Evolutionary conservation across 2,113 vertebrate species (phyloP), one percentile per base, ranked within the genome.

Genomic region (Ailuropoda melanoleuca): DNA sequence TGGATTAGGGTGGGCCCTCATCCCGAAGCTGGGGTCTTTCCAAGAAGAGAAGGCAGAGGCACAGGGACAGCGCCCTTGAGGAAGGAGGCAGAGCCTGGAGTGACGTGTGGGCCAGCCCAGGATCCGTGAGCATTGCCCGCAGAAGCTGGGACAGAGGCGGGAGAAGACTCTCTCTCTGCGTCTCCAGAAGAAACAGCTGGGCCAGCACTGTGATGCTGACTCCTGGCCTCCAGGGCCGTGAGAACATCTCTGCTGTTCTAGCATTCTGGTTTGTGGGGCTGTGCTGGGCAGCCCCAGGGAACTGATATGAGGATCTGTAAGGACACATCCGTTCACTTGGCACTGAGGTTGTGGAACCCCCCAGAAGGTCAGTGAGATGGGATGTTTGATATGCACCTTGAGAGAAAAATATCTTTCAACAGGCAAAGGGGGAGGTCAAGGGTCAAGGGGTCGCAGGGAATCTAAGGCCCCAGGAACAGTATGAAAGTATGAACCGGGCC

Each of bases 61-160:
- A n/a, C 37, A 21, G 62, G 14, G 34, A 55, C 4, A 24, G 24
- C 0, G 2, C 17, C 29, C 58, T 64, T 23, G 53, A 19, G 13
- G 62, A 91, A 10, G 75, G 78, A 43, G 50, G 48, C 29, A n/a
- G 50, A 48, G 29, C 21, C 37, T 19, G 6, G 21, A 62, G 14
- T 34, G 37, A 17, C 1, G 2, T 0, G 0, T 82, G 12, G 43
- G 7, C 21, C 13, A 31, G 66, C 31, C 23, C 11, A 55, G 50
- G 13, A 17, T 62, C 18, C 8, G 11, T 13, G 53, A 72, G 78
- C 6, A 46, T 24, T 19, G 37, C 10, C 90, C 17, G 37, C 26
- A 56, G 77, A 68, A 34, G 60, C 62, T 43, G 11, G 19, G 37
- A 48, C 6, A 21, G 34, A 13, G 31, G 29, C 68, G n/a, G 1